Base-by-base conservation (phyloP, 2,113 vertebrate genomes). In the Podarcis cretensis region DNA sequence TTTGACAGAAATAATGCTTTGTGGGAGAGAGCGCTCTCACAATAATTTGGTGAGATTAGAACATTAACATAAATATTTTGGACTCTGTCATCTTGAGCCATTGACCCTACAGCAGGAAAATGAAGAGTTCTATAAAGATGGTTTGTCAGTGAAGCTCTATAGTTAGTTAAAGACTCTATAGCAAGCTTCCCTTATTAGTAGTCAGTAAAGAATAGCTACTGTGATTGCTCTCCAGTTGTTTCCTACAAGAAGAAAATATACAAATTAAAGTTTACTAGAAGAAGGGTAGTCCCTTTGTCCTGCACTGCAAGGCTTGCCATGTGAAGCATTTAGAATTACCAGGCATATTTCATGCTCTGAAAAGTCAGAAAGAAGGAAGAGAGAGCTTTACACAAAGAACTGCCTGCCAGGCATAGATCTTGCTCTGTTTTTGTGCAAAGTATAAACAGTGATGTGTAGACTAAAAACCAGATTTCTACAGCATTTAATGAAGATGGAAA, bases 291-390 rank as follows among this genome's bases (percentile, higher is more conserved):
- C 89, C n/a, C 74, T 91, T 95, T 94, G 91, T 94, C 76, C 90
- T 0, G 80, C 78, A 74, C 75, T 79, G 13, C 80, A 83, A 93
- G 93, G 48, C 85, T 90, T 90, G 79, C 88, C 91, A 81, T 93
- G 78, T 0, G 13, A 69, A 0, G 90, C 93, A 95, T 87, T 95
- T 95, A 94, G 89, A 87, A 94, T 95, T 95, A 96, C 93, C 88
- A 92, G 92, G 83, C 93, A 83, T 87, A 95, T 96, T 96, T 95
- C 95, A 95, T 95, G 95, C 95, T 95, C 95, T 96, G 94, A 96
- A 96, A 95, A 96, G 89, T 94, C 94, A 95, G 92, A 96, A 96
- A 95, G 90, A 90, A 73, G 89, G 93, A 92, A 92, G 83, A 93
- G 87, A 78, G 87, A 85, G 89, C 91, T 94, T 81, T 92, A 92